phyloP scores from a whole-genome alignment of 2,888 invertebrate species.

The Drosophila bunnanda region DNA sequence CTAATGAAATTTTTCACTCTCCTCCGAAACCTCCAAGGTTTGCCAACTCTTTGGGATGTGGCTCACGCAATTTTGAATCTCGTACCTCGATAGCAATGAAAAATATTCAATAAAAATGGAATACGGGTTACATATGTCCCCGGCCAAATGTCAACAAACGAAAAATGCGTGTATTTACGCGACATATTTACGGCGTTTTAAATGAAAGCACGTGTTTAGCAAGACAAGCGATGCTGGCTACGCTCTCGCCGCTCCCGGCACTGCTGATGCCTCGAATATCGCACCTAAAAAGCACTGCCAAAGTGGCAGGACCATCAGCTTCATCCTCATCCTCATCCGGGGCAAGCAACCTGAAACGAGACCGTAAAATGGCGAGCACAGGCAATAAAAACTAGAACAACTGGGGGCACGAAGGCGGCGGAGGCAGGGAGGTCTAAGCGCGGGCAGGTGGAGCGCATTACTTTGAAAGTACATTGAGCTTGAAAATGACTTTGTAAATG shows the following conservation, averaged over 20 bases:
- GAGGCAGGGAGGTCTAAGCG: slow-evolving; percentile 5
- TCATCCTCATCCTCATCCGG: slow-evolving; percentile 24
- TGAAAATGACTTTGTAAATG: slow-evolving; percentile 80
- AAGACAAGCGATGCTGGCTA: slow-evolving; percentile 35
- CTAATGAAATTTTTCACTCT: background rate
- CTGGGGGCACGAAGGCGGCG: slow-evolving; percentile 25
- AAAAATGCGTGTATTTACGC: slow-evolving; percentile 40
- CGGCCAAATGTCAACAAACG: slow-evolving; percentile 36
- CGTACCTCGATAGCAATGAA: slow-evolving; percentile 26
- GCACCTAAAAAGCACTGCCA: slow-evolving; percentile 34
- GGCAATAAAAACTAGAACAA: slow-evolving; percentile 76
- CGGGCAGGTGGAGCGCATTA: slow-evolving; percentile 74
- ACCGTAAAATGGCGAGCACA: slow-evolving; percentile 69
- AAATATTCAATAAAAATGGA: slow-evolving; percentile 49
- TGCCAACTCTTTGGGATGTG: slow-evolving; percentile 17
- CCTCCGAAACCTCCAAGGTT: background rate
- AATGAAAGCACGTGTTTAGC: slow-evolving; percentile 67
- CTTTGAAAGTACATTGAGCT: slow-evolving; percentile 75
- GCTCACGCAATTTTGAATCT: slow-evolving; percentile 22
- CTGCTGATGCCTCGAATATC: slow-evolving; percentile 43
- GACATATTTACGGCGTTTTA: slow-evolving; percentile 68
- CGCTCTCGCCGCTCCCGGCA: slow-evolving; percentile 10
- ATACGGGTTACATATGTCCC: slow-evolving; percentile 41
- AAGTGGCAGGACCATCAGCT: slow-evolving; percentile 19
- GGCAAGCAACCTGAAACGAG: slow-evolving; percentile 55